Evolutionary conservation across 2,888 invertebrate species (phyloP).

Genomic region (Argyresthia goedartella): DNA sequence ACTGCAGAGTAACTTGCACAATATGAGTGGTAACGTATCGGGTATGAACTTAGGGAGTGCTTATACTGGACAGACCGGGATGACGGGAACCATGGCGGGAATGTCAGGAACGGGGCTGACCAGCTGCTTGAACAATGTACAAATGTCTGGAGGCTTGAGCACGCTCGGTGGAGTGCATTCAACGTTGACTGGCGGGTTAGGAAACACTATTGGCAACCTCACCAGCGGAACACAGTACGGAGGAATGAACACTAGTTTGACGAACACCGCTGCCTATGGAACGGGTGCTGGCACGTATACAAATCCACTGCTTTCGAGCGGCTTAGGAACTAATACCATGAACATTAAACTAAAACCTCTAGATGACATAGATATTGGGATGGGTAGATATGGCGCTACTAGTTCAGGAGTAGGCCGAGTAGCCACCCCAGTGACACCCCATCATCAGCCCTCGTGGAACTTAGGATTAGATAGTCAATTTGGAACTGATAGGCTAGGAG

Average conservation of each 20-base stretch:
- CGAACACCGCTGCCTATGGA: conserved; percentile 46
- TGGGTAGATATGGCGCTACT: conserved; percentile 67
- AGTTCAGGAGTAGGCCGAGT: conserved; percentile 59
- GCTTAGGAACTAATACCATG: conserved; percentile 71
- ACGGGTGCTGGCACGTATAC: conserved; percentile 72
- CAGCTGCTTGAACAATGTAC: conserved; percentile 55
- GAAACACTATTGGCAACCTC: conserved; percentile 51
- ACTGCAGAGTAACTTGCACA: conserved; percentile 59
- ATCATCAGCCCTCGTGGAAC: conserved; percentile 68
- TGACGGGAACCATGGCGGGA: conserved; percentile 58
- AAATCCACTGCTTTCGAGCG: conserved; percentile 73
- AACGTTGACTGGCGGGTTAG: conserved; percentile 47
- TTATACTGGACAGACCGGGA: conserved; percentile 52
- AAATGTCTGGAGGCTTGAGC: conserved; percentile 51
- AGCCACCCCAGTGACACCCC: conserved; percentile 75
- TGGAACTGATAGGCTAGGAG: conserved; percentile 69
- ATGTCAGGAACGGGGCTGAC: conserved; percentile 48
- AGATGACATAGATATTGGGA: conserved; percentile 79
- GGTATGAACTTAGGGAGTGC: conserved; percentile 53
- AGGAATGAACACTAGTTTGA: conserved; percentile 50
- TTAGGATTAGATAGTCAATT: conserved; percentile 75
- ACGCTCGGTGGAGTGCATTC: conserved; percentile 57
- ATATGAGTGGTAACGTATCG: conserved; percentile 52
- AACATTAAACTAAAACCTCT: conserved; percentile 78
- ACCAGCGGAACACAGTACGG: conserved; percentile 52